phyloP scores from a whole-genome alignment of 1,140 invertebrate species.

The Achatina immaculata region DNA sequence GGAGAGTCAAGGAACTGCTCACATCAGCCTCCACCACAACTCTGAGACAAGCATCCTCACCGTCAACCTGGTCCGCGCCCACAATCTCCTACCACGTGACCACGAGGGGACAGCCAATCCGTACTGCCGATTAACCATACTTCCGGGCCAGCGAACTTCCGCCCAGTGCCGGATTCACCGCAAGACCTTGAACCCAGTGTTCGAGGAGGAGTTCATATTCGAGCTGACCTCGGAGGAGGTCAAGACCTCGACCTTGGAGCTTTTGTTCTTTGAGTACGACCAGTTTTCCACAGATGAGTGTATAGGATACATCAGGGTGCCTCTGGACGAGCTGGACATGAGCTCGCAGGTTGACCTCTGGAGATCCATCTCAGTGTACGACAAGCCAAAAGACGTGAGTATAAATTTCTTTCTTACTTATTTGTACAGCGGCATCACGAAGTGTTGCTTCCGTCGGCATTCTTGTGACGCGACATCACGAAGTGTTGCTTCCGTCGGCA shows the following conservation, averaged over 20 bases:
- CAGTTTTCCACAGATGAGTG: constrained; percentile 68
- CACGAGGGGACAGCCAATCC: constrained; percentile 64
- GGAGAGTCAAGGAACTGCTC: constrained; percentile 63
- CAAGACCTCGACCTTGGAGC: constrained; percentile 56
- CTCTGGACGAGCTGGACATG: constrained; percentile 61
- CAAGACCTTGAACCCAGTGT: constrained; percentile 77
- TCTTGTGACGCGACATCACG: no score
- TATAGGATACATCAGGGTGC: constrained; percentile 64
- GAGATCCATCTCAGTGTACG: constrained; percentile 61
- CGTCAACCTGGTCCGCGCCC: constrained; percentile 64
- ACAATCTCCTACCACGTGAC: constrained; percentile 62
- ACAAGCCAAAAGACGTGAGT: constrained; percentile 62
- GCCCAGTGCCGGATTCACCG: constrained; percentile 73
- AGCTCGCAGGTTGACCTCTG: constrained; percentile 60
- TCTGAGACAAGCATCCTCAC: constrained; percentile 63
- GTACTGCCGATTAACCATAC: constrained; percentile 62
- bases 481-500: no score
- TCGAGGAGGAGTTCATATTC: constrained; percentile 71
- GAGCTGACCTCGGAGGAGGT: constrained; percentile 58
- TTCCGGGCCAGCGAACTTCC: constrained; percentile 55
- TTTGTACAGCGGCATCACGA: no score
- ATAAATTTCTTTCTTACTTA: no score
- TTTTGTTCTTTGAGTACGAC: constrained; percentile 66
- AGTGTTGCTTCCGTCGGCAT: no score
- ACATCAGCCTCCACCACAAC: constrained; percentile 64